Conservation (phyloP, 1,140 invertebrate genomes). For the Drosophila kikkawai region DNA sequence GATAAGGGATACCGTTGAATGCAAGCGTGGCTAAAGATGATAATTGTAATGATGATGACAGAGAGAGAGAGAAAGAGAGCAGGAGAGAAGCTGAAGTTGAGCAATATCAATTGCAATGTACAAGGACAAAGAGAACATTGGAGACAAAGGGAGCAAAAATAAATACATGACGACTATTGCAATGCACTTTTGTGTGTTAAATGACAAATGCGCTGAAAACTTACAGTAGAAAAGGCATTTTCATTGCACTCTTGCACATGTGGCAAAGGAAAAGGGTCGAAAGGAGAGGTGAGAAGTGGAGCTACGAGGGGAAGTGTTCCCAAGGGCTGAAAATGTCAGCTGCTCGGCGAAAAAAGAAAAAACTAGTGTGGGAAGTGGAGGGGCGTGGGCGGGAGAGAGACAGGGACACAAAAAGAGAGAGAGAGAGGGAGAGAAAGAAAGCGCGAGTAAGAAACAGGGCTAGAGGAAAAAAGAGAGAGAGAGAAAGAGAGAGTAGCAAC, state of each 20-base stretch:
- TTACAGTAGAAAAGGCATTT: constrained; percentile 21
- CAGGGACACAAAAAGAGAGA: background rate
- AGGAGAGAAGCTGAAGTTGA: constrained; percentile 6
- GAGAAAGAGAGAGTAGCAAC: constrained; percentile 11
- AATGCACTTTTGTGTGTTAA: constrained; percentile 26
- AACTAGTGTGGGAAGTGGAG: constrained; percentile 3
- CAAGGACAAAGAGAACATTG: constrained; percentile 1
- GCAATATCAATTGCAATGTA: constrained; percentile 39
- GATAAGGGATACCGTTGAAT: background rate
- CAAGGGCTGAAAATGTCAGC: constrained; percentile 27
- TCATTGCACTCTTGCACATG: constrained; percentile 14
- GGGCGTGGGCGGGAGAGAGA: background rate
- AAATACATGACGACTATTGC: constrained; percentile 14
- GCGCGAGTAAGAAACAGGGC: constrained; percentile 18
- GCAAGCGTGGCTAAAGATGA: background rate
- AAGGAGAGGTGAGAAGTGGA: background rate
- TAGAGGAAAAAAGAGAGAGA: background rate
- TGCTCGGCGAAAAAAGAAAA: constrained; percentile 9
- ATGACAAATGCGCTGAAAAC: constrained; percentile 28
- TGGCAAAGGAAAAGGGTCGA: constrained; percentile 4
- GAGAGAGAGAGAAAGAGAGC: constrained; percentile 1
- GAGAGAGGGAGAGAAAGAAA: background rate
- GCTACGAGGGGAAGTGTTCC: constrained; percentile 10
- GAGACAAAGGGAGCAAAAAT: background rate
- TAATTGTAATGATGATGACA: constrained; percentile 1